Conservation (phyloP, 2,888 invertebrate species). For the Carcina quercana region DNA sequence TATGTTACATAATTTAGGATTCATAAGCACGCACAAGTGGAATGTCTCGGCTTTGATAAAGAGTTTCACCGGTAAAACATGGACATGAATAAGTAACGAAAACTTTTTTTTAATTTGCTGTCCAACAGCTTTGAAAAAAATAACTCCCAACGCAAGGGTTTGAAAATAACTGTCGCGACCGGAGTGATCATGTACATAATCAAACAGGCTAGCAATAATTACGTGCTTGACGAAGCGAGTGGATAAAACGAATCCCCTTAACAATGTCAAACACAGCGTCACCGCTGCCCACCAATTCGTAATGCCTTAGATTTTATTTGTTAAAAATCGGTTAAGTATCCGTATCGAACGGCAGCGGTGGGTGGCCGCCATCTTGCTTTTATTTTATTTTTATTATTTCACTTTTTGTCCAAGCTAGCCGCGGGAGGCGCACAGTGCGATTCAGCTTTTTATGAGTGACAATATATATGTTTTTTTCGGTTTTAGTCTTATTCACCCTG, state of each 20-base stretch:
- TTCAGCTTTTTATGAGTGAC: conserved; percentile 70
- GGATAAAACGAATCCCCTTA: conserved; percentile 44
- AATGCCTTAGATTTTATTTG: conserved; percentile 75
- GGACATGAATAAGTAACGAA: no score
- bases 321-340: conserved; percentile 75
- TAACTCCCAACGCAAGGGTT: no score
- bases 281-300: conserved; percentile 61
- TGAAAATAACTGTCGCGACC: no score
- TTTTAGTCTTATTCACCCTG: conserved; percentile 37
- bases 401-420: conserved; percentile 65
- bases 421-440: conserved; percentile 64
- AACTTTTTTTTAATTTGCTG: no score
- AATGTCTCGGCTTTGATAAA: no score
- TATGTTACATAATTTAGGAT: no score
- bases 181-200: neutral
- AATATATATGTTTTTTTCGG: conserved; percentile 53
- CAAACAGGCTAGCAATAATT: conserved; percentile 4
- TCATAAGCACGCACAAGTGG: no score
- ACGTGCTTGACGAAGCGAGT: conserved; percentile 29
- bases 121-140: no score
- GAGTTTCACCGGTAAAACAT: no score
- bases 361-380: conserved; percentile 67
- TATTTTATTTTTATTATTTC: conserved; percentile 66
- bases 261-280: conserved; percentile 52
- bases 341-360: conserved; percentile 69